Conservation (phyloP, 2,888 invertebrate species). For the Coelopa pilipes region DNA sequence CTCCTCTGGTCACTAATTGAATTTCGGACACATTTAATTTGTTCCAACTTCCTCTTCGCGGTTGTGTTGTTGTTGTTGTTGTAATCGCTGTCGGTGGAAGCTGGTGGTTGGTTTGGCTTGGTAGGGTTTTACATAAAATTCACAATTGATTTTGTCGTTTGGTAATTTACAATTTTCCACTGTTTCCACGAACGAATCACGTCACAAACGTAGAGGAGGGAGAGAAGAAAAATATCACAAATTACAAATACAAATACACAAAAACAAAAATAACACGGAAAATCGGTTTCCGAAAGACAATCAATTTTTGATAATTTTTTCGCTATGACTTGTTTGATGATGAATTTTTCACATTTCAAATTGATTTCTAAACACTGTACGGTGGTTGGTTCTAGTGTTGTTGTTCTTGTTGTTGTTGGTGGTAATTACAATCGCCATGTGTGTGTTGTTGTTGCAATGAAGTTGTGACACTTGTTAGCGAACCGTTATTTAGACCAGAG, state of each 20-base stretch:
- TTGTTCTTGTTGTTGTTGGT: slow-evolving; percentile 28
- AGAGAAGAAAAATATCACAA: neutral
- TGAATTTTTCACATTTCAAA: slow-evolving; percentile 38
- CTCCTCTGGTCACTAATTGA: neutral
- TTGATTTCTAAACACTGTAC: slow-evolving; percentile 27
- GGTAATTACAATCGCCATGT: slow-evolving; percentile 22
- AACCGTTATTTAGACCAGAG: slow-evolving; percentile 26
- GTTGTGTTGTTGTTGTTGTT: slow-evolving; percentile 16
- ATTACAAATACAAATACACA: neutral
- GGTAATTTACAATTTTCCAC: neutral
- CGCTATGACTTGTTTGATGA: neutral
- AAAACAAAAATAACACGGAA: neutral
- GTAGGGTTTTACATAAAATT: slow-evolving; percentile 20
- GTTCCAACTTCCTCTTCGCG: neutral
- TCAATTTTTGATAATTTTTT: slow-evolving; percentile 3
- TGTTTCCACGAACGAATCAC: neutral
- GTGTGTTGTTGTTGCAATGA: slow-evolving; percentile 20
- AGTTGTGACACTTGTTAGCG: slow-evolving; percentile 19
- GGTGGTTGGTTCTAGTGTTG: neutral
- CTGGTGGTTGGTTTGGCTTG: neutral
- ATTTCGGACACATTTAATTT: neutral
- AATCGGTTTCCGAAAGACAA: neutral
- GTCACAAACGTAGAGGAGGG: neutral
- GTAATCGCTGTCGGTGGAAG: neutral
- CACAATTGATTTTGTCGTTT: slow-evolving; percentile 18